These are phyloP conservation scores for Echeneis naucrates DNA, from an alignment of 2,797 vertebrate species.

Conservation along the genomic window DNA sequence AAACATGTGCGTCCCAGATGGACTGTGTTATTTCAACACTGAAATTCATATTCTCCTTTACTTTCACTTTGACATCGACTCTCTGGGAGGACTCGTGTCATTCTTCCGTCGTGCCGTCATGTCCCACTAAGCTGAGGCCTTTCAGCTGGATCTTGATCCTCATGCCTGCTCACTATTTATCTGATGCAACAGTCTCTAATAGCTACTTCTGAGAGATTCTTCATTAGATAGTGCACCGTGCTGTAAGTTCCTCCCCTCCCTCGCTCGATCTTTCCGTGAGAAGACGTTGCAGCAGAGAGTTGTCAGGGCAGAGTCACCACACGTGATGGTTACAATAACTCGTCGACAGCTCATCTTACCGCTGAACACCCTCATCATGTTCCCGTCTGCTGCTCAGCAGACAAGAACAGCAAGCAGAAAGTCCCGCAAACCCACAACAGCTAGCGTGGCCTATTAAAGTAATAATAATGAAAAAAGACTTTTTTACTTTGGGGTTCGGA, in stretches of 20 bases:
- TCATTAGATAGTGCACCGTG: slow-evolving; percentile 54
- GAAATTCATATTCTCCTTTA: not conserved
- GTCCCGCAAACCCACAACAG: slow-evolving; percentile 22
- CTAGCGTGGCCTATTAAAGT: too few species aligned
- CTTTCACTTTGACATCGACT: slow-evolving; percentile 16
- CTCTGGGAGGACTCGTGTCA: slow-evolving; percentile 5
- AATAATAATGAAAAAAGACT: too few species aligned
- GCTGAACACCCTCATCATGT: slow-evolving; percentile 55
- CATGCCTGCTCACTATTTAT: slow-evolving; percentile 38
- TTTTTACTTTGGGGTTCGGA: too few species aligned
- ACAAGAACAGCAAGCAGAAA: too few species aligned
- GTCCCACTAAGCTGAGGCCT: slow-evolving; percentile 11
- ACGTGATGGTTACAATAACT: slow-evolving; percentile 80
- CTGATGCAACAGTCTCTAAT: slow-evolving; percentile 63
- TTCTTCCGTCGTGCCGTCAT: slow-evolving; percentile 11
- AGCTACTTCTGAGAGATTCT: slow-evolving; percentile 67
- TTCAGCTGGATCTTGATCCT: slow-evolving; percentile 48
- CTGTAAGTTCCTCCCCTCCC: slow-evolving; percentile 65
- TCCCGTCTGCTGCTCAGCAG: too few species aligned
- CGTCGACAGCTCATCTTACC: slow-evolving; percentile 75
- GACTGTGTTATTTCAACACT: too few species aligned
- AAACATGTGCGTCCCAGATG: too few species aligned
- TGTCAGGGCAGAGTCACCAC: slow-evolving; percentile 76
- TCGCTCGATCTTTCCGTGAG: slow-evolving; percentile 76
- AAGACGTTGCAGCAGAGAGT: slow-evolving; percentile 75